Evolutionary conservation across 1,140 invertebrate genomes (phyloP).

Genomic region (Polypedilum vanderplanki): DNA sequence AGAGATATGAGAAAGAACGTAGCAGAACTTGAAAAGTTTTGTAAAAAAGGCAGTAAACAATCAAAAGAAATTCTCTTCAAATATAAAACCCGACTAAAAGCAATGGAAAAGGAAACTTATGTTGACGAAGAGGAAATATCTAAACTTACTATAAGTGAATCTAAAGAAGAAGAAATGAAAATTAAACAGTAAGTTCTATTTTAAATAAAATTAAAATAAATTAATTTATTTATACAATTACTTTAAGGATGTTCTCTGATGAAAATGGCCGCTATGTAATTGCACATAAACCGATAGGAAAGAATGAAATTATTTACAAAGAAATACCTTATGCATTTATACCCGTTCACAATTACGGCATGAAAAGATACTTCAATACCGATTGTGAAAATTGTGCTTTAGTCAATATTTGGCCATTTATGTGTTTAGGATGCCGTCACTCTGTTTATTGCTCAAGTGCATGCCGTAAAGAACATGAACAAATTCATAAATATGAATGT

Average conservation of each 20-base stretch:
- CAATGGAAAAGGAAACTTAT: background rate
- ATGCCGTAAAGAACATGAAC: constrained; percentile 26
- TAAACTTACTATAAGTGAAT: background rate
- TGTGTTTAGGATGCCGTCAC: constrained; percentile 22
- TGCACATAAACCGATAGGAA: background rate
- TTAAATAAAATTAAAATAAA: background rate
- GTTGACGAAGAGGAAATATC: background rate
- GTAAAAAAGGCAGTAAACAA: background rate
- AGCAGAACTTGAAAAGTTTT: background rate
- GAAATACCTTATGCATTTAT: constrained; percentile 31
- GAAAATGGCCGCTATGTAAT: constrained; percentile 21
- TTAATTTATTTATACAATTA: background rate
- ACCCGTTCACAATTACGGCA: constrained; percentile 22
- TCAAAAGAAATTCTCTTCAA: background rate
- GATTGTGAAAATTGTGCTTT: constrained; percentile 30
- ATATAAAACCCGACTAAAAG: background rate
- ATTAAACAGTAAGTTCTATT: background rate
- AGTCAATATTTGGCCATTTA: constrained; percentile 29
- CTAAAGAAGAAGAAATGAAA: background rate
- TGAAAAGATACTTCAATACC: constrained; percentile 28
- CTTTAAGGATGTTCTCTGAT: background rate
- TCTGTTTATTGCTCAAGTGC: constrained; percentile 25
- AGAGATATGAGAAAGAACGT: background rate
- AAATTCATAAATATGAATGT: constrained; percentile 31
- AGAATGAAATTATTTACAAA: constrained; percentile 23